Base-by-base conservation (phyloP, 2,888 invertebrate species). In the Polylopha cassiicola region DNA sequence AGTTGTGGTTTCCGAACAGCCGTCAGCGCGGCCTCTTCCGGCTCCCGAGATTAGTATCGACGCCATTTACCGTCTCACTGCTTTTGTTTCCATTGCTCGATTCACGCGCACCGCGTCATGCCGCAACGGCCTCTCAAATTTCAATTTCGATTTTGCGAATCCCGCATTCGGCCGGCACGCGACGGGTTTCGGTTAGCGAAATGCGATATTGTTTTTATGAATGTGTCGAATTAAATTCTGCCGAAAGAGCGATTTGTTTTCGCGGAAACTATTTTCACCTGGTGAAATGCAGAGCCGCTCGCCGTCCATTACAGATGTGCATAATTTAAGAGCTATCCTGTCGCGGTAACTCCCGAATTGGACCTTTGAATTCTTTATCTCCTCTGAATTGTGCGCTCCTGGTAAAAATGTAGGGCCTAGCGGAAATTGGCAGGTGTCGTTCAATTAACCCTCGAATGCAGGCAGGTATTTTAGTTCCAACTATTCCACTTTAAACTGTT, bases 1-100 rank as follows among this genome's bases (percentile, higher is more conserved):
- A 80, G 82, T 81, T 77, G 79, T 65, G 73, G 78, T 59, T 80
- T 82, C 82, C 81, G 82, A 76, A 70, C 68, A 65, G 73, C 74
- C 81, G 80, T 73, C 75, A 74, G 74, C 76, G 64, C 66, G 65
- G 67, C 65, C 70, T 65, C 72, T 70, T 84, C 84, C 84, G 82
- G 81, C 82, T 82, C 72, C 75, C 55, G 65, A 81, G 84, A 85
- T 85, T 82, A 82, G 74, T 79, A 85, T 85, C 84, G 75, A 73
- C 57, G 69, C 71, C 65, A 74, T 78, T 78, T 81, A 77, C 82
- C 74, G 74, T 66, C 70, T 72, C 72, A 69, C 70, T 65, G 55
- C 60, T 62, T 72, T 82, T 82, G 78, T 80, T 68, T 64, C 62
- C 60, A 74, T 72, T 75, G 72, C 65, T 50, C 58, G 66, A 72